phyloP scores from a whole-genome alignment of 2,797 vertebrate genomes.

The Eulemur rubriventer region DNA sequence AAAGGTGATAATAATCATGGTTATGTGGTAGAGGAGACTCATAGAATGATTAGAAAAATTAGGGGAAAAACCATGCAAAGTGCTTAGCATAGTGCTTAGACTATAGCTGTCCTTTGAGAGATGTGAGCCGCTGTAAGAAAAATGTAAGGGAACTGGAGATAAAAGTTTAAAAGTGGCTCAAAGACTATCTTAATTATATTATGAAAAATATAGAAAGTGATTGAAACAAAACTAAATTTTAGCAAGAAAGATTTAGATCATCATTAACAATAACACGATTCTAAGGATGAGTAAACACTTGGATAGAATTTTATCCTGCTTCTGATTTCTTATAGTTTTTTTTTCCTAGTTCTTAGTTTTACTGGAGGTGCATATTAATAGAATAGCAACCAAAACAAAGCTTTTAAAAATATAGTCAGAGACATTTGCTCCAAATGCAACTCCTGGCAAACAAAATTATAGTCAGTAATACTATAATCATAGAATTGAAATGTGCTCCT shows the following conservation, averaged over 20 bases:
- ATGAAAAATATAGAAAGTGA: conserved; percentile 2
- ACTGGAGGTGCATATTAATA: conserved; percentile 68
- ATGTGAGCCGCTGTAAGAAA: not conserved
- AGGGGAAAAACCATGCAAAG: not conserved
- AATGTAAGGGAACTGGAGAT: conserved; percentile 6
- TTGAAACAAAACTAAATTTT: conserved; percentile 44
- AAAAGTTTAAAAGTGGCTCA: conserved; percentile 44
- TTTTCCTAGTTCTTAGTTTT: conserved; percentile 29
- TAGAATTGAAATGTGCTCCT: not conserved
- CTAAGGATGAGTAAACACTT: conserved; percentile 53
- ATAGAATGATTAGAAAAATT: not conserved
- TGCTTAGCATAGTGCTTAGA: not conserved
- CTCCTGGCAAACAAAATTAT: conserved; percentile 46
- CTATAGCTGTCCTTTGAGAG: not conserved
- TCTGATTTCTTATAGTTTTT: conserved; percentile 24
- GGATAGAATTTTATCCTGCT: conserved; percentile 35
- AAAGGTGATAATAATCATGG: not conserved
- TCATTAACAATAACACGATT: conserved; percentile 37
- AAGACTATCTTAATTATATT: conserved; percentile 11
- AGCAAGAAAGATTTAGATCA: conserved; percentile 21
- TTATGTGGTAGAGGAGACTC: not conserved
- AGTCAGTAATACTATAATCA: not conserved
- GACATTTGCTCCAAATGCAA: conserved; percentile 59
- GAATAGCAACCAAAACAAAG: conserved; percentile 73
- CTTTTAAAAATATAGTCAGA: conserved; percentile 68